phyloP scores from a whole-genome alignment of 2,113 vertebrate species.

The Taxidea taxus region DNA sequence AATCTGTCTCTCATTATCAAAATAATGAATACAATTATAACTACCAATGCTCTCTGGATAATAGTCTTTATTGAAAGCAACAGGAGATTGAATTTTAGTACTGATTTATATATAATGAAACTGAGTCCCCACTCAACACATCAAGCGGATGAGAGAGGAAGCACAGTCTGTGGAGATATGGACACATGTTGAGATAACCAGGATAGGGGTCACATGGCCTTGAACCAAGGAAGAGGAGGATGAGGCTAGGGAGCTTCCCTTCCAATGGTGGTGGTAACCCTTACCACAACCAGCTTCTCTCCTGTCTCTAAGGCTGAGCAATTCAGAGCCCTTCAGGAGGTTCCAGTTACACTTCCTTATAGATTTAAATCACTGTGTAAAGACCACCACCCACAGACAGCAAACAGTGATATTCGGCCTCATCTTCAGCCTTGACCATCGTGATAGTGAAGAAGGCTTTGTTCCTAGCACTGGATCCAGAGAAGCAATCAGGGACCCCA shows the following conservation, averaged over 20 bases:
- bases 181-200: too few relatives aligned
- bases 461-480: background rate
- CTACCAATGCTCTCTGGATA: too few relatives aligned
- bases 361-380: background rate
- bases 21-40: too few relatives aligned
- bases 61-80: too few relatives aligned
- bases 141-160: too few relatives aligned
- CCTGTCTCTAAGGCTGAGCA: background rate
- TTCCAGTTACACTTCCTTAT: background rate
- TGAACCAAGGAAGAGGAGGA: background rate
- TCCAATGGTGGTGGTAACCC: background rate
- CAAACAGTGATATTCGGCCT: background rate
- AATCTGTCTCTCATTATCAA: too few relatives aligned
- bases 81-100: too few relatives aligned
- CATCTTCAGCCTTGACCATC: background rate
- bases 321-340: accelerated
- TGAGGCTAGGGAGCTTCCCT: background rate
- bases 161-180: too few relatives aligned
- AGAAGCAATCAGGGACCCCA: background rate
- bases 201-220: accelerated
- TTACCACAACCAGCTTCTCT: background rate
- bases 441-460: background rate
- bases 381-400: accelerated
- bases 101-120: too few relatives aligned
- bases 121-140: too few relatives aligned